Conservation (phyloP, 2,113 vertebrate species). For the Proteles cristata region DNA sequence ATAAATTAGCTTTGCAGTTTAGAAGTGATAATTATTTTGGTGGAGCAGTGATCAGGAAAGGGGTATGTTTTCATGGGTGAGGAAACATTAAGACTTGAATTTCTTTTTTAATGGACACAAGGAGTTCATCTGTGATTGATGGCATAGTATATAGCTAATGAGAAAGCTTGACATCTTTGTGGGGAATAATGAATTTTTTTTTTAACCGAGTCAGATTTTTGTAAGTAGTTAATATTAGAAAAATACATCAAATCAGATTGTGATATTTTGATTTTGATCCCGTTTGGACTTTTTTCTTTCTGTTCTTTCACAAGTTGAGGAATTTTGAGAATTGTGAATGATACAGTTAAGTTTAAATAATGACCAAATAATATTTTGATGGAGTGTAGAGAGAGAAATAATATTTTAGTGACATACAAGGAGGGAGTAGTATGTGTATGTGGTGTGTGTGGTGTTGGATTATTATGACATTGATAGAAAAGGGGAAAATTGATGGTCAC, state of each 20-base stretch:
- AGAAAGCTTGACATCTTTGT: neutral
- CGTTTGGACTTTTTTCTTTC: neutral
- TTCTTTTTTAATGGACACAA: neutral
- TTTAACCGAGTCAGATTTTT: neutral
- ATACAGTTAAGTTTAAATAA: neutral
- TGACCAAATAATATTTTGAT: neutral
- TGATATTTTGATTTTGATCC: conserved; percentile 46
- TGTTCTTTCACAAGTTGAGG: conserved; percentile 6
- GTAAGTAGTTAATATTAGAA: neutral
- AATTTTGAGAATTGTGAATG: neutral
- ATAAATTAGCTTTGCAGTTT: neutral
- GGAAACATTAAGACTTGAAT: neutral
- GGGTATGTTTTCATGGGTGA: neutral
- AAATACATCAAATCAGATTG: neutral
- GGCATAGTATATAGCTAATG: neutral
- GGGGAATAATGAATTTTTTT: neutral
- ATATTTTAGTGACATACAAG: neutral
- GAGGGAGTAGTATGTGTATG: neutral
- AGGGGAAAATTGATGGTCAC: neutral
- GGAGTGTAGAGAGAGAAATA: neutral
- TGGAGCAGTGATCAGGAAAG: neutral
- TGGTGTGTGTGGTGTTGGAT: neutral
- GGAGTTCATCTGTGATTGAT: neutral
- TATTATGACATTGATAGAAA: neutral
- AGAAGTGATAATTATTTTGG: conserved; percentile 6